Base-by-base conservation (phyloP, 2,797 vertebrate species). In the Phoebastria nigripes region DNA sequence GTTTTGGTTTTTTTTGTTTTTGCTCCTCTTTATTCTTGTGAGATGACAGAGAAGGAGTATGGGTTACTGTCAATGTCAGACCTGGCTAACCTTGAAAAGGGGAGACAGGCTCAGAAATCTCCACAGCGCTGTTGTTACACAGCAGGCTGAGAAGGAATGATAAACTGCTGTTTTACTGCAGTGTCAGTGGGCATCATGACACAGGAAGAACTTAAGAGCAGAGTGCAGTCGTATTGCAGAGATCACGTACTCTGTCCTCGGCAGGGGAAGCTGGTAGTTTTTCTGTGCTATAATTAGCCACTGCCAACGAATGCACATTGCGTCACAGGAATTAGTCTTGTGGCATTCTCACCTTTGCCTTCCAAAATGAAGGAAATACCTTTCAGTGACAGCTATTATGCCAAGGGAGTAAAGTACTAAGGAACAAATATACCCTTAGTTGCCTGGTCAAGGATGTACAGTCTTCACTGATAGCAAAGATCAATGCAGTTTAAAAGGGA, bases 261-360 rank as follows among this genome's bases (percentile, higher is more conserved):
- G 61, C 65, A 70, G 62, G 65, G 73, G 49, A 93, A 80, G 61
- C 58, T 65, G 58, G 62, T 91, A 72, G 62, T 69, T 93, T 52
- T 54, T 55, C 73, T 66, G 73, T 74, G 88, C 94, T 92, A 95
- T 94, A 94, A 94, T 97, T 96, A 96, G 91, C 52, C 35, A 39
- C 62, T 82, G 77, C 77, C 91, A 93, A 62, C 20, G 9, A 94
- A 84, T 5, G 14, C 85, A 82, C 33, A 18, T 72, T 84, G 74
- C 9, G 0, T 94, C 95, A 91, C 80, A 82, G 79, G 69, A 95
- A 66, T 94, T 76, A 73, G 39, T 87, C 55, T 71, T 58, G 71
- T 85, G 90, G 58, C 77, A 63, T 77, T 94, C 93, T 93, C 85
- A 96, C 89, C 90, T 95, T 91, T 94, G 90, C 66, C 70, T 94